Evolutionary conservation across 2,888 invertebrate species (phyloP), one percentile per base, ranked within the genome.

Genomic region (Pseudococcus jackbeardsleyi): DNA sequence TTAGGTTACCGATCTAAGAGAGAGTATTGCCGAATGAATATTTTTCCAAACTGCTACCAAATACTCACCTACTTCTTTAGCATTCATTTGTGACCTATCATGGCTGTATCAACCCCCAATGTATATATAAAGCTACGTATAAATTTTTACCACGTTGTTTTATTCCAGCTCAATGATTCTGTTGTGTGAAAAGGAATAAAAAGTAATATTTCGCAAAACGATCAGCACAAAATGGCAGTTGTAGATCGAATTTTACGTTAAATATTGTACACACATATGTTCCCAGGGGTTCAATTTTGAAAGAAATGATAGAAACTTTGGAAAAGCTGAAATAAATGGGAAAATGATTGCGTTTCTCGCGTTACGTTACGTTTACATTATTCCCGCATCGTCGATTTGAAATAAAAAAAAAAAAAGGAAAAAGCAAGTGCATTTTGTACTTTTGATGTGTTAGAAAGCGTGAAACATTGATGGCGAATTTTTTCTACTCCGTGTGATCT

Each of bases 331-430:
- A 85, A 85, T 85, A 85, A 85, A 85, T 85, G 85, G 85, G 64
- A 59, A 85, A 85, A 85, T 59, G 85, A 85, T 85, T 54, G 64
- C 64, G 54, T 59, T 85, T 85, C 85, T 54, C 48, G 59, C 84
- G 59, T 64, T 64, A 22, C 19, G 54, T 64, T 59, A 85, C 85
- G 59, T 84, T 85, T 85, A 59, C 59, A 85, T 85, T 85, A 85
- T 85, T 85, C 85, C 85, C 85, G 85, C 85, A 59, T 85, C 85
- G 85, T 85, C 85, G 64, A 85, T 85, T 85, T 64, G 39, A 85
- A 54, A 64, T 22, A n/a, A 85, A 82, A 46, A 77, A 77, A 39
- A 39, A 77, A 72, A 12, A 15, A 33, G 39, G 5, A 46, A 19
- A 82, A 82, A 82, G 12, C 72, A 82, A 82, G 12, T 82, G 79